Evolutionary conservation across 2,888 invertebrate species (phyloP).

Genomic region (Pocota personata): DNA sequence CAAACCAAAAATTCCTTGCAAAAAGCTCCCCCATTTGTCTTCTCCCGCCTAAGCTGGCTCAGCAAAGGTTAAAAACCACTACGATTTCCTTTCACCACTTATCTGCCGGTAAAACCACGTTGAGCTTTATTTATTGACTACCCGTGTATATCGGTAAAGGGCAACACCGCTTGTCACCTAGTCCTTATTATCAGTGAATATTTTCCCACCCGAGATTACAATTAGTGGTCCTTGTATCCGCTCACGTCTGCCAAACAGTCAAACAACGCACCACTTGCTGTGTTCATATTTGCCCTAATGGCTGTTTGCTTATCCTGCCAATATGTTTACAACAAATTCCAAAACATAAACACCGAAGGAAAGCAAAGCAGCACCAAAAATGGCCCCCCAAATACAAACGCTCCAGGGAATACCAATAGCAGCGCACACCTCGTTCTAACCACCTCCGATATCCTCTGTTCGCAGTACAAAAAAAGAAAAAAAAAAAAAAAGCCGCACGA

Average conservation of each 20-base stretch:
- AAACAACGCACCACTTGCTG: slow-evolving; percentile 35
- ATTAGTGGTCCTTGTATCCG: slow-evolving; percentile 42
- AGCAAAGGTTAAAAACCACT: no score
- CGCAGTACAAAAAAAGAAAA: not conserved
- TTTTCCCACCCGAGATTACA: slow-evolving; percentile 32
- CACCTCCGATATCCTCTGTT: not conserved
- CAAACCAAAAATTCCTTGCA: no score
- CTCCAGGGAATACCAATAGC: slow-evolving; percentile 54
- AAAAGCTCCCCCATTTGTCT: no score
- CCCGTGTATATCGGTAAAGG: not conserved
- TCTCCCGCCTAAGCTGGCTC: no score
- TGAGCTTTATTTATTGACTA: not conserved
- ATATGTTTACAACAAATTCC: slow-evolving; percentile 71
- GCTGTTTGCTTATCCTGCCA: slow-evolving; percentile 69
- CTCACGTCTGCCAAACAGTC: slow-evolving; percentile 39
- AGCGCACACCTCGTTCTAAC: slow-evolving; percentile 7
- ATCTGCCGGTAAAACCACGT: no score
- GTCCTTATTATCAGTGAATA: not conserved
- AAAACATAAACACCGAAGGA: slow-evolving; percentile 62
- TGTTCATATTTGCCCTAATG: slow-evolving; percentile 61
- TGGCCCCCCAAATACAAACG: slow-evolving; percentile 52
- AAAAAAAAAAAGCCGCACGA: slow-evolving; percentile 25
- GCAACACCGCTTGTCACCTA: not conserved
- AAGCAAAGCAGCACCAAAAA: slow-evolving; percentile 48
- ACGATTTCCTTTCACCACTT: no score